Evolutionary conservation across 2,113 vertebrate genomes (phyloP).

Genomic region (Pterocles burchelli): DNA sequence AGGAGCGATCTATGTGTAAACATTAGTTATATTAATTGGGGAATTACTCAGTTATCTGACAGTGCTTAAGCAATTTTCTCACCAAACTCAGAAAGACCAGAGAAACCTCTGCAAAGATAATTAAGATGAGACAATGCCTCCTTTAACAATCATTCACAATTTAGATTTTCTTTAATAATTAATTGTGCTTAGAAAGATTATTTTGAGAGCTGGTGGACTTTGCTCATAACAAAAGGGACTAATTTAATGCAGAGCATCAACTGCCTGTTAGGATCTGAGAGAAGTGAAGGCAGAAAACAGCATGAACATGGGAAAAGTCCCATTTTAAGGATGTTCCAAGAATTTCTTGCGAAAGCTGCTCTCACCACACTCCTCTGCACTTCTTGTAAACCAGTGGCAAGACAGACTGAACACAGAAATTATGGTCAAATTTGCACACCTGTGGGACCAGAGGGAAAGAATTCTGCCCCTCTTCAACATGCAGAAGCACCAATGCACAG

Average conservation of each 20-base stretch:
- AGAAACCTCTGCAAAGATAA: conserved; percentile 10
- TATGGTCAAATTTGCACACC: not conserved
- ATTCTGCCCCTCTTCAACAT: not conserved
- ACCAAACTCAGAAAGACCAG: not conserved
- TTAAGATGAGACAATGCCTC: conserved; percentile 20
- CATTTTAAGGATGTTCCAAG: not conserved
- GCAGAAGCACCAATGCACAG: fast-evolving
- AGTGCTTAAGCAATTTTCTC: not conserved
- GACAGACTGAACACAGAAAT: not conserved
- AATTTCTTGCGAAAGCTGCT: not conserved
- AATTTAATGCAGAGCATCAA: not conserved
- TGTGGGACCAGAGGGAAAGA: not conserved
- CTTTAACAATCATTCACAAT: not conserved
- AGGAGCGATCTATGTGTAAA: not conserved
- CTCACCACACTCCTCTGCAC: not conserved
- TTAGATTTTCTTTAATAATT: not conserved
- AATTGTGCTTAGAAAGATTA: not conserved
- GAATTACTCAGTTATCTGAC: conserved; percentile 24
- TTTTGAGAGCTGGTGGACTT: not conserved
- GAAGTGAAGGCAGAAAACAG: not conserved
- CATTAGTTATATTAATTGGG: conserved; percentile 43
- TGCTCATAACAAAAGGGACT: not conserved
- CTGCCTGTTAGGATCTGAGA: not conserved
- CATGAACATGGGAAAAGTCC: not conserved
- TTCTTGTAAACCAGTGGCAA: not conserved